Evolutionary conservation across 2,113 vertebrate genomes (phyloP), one percentile per base, ranked within the genome.

Genomic region (Lophura nycthemera): DNA sequence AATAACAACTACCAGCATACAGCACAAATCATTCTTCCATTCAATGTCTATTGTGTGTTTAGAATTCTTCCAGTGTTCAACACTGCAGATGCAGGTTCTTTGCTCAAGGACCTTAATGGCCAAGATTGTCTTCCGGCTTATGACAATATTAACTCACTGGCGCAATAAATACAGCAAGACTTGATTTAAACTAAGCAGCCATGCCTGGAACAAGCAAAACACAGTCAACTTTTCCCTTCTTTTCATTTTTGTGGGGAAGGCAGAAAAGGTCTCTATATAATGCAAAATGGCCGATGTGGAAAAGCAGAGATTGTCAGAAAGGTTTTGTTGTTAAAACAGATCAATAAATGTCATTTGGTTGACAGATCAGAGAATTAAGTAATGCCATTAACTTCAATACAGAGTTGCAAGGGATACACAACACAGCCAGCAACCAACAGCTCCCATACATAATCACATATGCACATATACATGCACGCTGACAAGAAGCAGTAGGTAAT

Each of bases 401-500:
- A 32, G 63, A n/a, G 30, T 65, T 69, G 60, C 27, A 50, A 2
- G 10, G 57, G 15, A 42, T 29, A 34, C 0, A 50, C 2, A 77
- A 34, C 32, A 30, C 34, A 70, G 34, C 57, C 5, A 0, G 32
- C 38, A 30, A 17, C 20, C 4, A 10, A 25, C 12, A 45, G 36
- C 21, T 85, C 17, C 12, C 36, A 30, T 15, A 24, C 20, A 72
- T n/a, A 73, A 21, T 22, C 52, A 71, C 38, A 19, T 21, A 40
- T 3, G 30, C 54, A 84, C 19, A 38, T 6, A 63, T 8, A 24
- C 45, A 56, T 0, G 5, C 29, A 63, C 27, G 47, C 1, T 64
- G 60, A 69, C 60, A 87, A 73, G 38, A 30, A 65, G 52, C 42
- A 90, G 45, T 32, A 96, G 88, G 87, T 74, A 69, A 91, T 71